Base-by-base conservation (phyloP, 2,888 invertebrate species). In the Athalia cordata region DNA sequence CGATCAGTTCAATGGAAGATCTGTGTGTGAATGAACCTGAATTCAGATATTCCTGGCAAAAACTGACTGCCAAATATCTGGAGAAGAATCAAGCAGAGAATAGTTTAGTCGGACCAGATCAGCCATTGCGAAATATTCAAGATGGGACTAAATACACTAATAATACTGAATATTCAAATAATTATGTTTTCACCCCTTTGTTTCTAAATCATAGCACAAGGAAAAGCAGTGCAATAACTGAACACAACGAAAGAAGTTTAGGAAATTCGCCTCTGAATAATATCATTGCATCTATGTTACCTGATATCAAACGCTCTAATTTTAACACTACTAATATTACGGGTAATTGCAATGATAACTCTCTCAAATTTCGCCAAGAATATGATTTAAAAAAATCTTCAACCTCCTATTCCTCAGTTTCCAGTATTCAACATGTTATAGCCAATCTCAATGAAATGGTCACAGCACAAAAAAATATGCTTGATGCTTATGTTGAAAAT, bases 361-460 rank as follows among this genome's bases (percentile, higher is more conserved):
- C 13, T 49, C 59, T 59, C 57, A 47, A 43, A 47, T 15, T 9
- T 8, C 5, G 45, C 6, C 5, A 11, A n/a, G 45, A 7, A 57
- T 8, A 11, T 45, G 59, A 47, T 57, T 59, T 43, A 3, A 8
- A 57, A 0, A 72, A 72, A 9, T 47, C 59, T 15, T 59, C 72
- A 45, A 47, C 59, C 59, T 59, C 72, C 47, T 72, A 72, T 47
- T 72, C 72, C 47, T 59, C 72, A 8, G 57, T 45, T 49, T 72
- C 72, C 11, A 72, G 72, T 49, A 72, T 72, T 13, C 57, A 72
- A 47, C 72, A 72, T 3, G 47, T 72, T 5, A 59, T 72, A 47
- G 72, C 59, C 8, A 72, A 72, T 72, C 59, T 72, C 13, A 57
- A 72, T 47, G 64, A 75, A 50, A 75, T 75, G 75, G 75, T 64